Conservation (phyloP, 2,797 vertebrate genomes). For the Oophaga sylvatica region DNA sequence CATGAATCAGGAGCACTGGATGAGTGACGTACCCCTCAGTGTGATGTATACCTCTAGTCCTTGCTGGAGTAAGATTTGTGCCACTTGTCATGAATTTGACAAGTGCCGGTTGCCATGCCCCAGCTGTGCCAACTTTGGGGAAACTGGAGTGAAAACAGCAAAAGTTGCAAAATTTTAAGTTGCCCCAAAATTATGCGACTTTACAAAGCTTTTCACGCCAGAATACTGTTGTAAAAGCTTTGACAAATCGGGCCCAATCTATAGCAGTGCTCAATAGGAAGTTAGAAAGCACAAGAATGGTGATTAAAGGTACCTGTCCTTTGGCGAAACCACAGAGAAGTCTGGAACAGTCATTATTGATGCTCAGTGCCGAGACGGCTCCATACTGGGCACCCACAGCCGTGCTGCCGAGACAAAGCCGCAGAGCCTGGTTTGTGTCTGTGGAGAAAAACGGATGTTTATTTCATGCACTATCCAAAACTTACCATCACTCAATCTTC, state of each 20-base stretch:
- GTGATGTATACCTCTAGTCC: too few relatives aligned
- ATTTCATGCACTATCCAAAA: not conserved
- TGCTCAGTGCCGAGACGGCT: conserved; percentile 92
- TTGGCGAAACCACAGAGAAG: conserved; percentile 96
- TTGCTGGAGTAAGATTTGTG: too few relatives aligned
- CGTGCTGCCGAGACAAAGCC: conserved; percentile 91
- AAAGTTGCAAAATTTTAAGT: too few relatives aligned
- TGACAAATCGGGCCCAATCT: not conserved
- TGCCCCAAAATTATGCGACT: too few relatives aligned
- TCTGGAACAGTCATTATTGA: conserved; percentile 92
- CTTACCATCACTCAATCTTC: not conserved
- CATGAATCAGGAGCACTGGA: too few relatives aligned
- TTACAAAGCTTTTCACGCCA: too few relatives aligned
- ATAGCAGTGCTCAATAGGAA: not conserved
- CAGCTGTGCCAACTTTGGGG: too few relatives aligned
- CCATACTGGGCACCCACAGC: conserved; percentile 91
- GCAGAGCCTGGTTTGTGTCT: conserved; percentile 95
- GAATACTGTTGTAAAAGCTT: too few relatives aligned
- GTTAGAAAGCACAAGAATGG: not conserved
- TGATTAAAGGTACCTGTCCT: conserved; percentile 85
- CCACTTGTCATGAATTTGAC: too few relatives aligned
- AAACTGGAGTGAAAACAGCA: too few relatives aligned
- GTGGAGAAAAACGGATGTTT: conserved; percentile 53
- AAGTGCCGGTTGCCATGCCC: too few relatives aligned
- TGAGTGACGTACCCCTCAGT: too few relatives aligned